phyloP scores from a whole-genome alignment of 2,113 vertebrate species.

The Hippocampus zosterae region DNA sequence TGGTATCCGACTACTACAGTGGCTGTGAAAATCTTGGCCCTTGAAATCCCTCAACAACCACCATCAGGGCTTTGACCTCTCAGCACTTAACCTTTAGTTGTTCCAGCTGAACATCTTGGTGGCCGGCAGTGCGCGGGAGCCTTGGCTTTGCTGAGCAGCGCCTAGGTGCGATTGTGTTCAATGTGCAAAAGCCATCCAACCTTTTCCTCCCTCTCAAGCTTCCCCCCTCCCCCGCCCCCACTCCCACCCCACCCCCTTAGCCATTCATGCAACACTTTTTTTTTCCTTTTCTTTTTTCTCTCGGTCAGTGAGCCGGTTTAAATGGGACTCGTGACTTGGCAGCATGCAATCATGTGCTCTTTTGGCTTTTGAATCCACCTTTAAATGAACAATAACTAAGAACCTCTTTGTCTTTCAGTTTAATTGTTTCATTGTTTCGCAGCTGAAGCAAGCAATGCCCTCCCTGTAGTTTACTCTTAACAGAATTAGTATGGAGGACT shows the following conservation, averaged over 20 bases:
- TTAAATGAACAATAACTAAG: background rate
- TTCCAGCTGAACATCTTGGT: constrained; percentile 44
- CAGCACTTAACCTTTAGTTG: constrained; percentile 56
- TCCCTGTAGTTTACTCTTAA: background rate
- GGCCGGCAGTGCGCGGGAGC: constrained; percentile 30
- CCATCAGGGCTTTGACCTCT: constrained; percentile 45
- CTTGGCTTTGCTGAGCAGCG: constrained; percentile 22
- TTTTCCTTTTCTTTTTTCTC: constrained; percentile 17
- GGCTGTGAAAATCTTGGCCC: constrained; percentile 45
- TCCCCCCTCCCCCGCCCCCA: constrained; percentile 2
- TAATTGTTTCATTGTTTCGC: background rate
- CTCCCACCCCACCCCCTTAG: constrained; percentile 18
- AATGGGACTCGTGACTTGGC: constrained; percentile 33
- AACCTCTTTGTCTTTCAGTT: background rate
- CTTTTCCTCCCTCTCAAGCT: constrained; percentile 26
- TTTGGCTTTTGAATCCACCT: constrained; percentile 22
- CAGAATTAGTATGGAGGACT: background rate
- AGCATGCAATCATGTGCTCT: constrained; percentile 21
- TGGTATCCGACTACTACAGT: constrained; percentile 41
- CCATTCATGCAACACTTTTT: constrained; percentile 28
- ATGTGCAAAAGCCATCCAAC: constrained; percentile 33
- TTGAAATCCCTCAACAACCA: constrained; percentile 50
- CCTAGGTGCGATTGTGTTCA: constrained; percentile 56
- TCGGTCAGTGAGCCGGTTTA: constrained; percentile 29
- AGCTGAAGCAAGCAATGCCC: background rate